Evolutionary conservation across 2,888 invertebrate species (phyloP), one percentile per base, ranked within the genome.

Genomic region (Platycnemis pennipes): DNA sequence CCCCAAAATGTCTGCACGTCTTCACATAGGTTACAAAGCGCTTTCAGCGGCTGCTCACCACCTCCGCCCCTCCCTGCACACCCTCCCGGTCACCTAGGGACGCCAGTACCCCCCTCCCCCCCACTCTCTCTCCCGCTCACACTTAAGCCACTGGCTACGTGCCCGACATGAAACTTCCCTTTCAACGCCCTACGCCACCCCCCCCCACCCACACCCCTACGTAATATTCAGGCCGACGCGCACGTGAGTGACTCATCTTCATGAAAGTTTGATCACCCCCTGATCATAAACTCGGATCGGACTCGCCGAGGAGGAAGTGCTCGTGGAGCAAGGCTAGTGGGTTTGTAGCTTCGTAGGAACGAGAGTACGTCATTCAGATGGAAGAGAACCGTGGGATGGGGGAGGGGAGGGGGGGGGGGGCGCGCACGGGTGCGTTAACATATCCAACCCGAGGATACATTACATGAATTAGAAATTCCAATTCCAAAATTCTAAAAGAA

Each of bases 131-230:
- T 26, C 63, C 63, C 2, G 63, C 63, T 22, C 63, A 63, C 2
- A 77, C 77, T 37, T 77, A n/a, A n/a, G n/a, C n/a, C n/a, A n/a
- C 26, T 77, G 77, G 77, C 77, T 77, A 77, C 77, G 77, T 77
- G 77, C 77, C 77, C 16, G 77, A 77, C 77, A 77, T 77, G 77
- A 77, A 77, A 77, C 77, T 77, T 77, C 77, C 77, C 77, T 77
- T 77, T 77, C 77, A 77, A 77, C 31, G 8, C 77, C 31, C 2
- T 37, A 77, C 77, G 77, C 22, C 77, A 11, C 77, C 13, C 31
- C 77, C 77, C n/a, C 63, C 63, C 49, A 16, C 49, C n/a, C 49
- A 5, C 49, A 5, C 22, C 63, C 31, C 77, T 77, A 37, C 77
- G 77, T 77, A 77, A 77, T 77, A 77, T 77, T 77, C 77, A 37